Evolutionary conservation across 2,797 vertebrate genomes (phyloP), one percentile per base, ranked within the genome.

Genomic region (Chrosomus eos): DNA sequence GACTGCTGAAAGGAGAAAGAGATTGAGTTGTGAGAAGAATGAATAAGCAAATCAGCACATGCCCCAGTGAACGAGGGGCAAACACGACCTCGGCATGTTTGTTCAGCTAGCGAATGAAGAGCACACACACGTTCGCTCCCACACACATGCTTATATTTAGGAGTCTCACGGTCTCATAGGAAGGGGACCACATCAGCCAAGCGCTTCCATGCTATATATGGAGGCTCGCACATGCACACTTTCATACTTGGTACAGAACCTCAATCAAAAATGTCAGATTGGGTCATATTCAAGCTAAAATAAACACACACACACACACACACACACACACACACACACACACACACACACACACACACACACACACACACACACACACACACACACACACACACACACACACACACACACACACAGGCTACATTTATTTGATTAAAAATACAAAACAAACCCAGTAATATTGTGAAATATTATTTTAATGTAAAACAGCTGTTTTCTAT

Each of bases 21-120:
- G 55, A 75, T 13, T 38, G 71, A 76, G 82, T 48, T 26, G 74
- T 33, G 31, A 80, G 64, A 68, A 48, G 43, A 85, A 58, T 64
- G 77, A 85, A 73, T 62, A 68, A 72, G n/a, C 45, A 62, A 64
- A 70, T 77, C 40, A 36, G 36, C 33, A 23, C 81, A 82, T 23
- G 84, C 55, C 71, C 74, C 70, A 81, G 66, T 81, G 81, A 82
- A 67, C 81, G 45, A 55, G 53, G 60, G 80, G 71, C 76, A 83
- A 75, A 84, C 80, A 86, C n/a, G 43, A 64, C 33, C 76, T 58
- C 33, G 48, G 55, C 40, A 72, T 88, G 80, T 88, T 83, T 70
- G 81, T 88, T 70, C 45, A 83, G 73, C 48, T 23, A 83, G 81
- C 3, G 40, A 67, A 26, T 18, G 31, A 75, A 64, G 55, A 26